Percentiles rank a stretch among this genome's conserved stretches.
These are phyloP conservation scores for Chaetorhynchus papuensis DNA, from an alignment of 2,113 vertebrate species.

Conservation along the genomic window DNA sequence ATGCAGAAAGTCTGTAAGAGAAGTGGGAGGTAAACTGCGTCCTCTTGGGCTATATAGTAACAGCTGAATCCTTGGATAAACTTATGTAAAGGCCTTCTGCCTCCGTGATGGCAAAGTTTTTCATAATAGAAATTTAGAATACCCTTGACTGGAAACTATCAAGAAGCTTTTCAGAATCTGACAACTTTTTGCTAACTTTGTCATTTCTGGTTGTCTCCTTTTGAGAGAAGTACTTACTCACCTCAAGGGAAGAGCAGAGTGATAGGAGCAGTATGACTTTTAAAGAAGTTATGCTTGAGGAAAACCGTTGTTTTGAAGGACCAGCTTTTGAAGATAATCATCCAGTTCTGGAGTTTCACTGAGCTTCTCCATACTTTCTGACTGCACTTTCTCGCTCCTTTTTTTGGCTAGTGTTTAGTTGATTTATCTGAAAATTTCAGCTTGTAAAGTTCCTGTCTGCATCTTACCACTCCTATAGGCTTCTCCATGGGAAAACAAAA, in stretches of 20 bases:
- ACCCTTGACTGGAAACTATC: not conserved
- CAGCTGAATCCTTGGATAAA: not conserved
- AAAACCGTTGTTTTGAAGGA: not conserved
- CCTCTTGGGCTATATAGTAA: not conserved
- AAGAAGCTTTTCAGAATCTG: not conserved
- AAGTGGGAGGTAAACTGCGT: not conserved
- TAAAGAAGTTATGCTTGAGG: not conserved
- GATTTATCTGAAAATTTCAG: not conserved
- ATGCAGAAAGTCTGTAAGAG: not conserved
- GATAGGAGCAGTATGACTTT: not conserved
- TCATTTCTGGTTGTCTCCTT: not conserved
- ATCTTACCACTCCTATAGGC: not conserved
- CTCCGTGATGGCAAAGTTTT: not conserved
- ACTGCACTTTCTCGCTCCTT: not conserved
- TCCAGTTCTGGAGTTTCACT: not conserved
- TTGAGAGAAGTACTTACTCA: not conserved
- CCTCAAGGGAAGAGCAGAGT: not conserved
- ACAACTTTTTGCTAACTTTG: not conserved
- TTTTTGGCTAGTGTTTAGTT: not conserved
- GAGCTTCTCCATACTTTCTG: not conserved
- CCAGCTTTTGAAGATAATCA: not conserved
- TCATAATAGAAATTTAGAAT: not conserved
- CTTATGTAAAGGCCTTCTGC: not conserved
- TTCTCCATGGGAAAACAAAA: not conserved
- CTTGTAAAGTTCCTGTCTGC: not conserved